Conservation (phyloP, 1,140 invertebrate species). For the Tetramorium alpestre region DNA sequence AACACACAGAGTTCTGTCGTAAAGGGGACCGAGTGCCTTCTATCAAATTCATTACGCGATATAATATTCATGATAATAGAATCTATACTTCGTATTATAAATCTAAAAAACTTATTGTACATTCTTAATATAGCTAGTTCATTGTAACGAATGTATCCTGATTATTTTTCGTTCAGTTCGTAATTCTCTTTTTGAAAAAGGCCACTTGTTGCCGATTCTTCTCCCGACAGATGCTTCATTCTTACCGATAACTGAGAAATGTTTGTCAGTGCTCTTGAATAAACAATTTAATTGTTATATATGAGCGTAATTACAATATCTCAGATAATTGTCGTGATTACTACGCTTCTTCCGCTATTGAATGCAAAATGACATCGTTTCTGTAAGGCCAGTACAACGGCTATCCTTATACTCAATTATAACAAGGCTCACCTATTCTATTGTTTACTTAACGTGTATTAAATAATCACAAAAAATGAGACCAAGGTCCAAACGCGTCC, state of each 20-base stretch:
- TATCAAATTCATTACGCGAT: conserved; percentile 73
- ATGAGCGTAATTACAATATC: conserved; percentile 13
- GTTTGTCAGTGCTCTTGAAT: background rate
- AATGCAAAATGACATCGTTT: conserved; percentile 6
- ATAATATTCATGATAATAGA: conserved; percentile 71
- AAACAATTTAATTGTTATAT: background rate
- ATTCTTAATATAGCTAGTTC: conserved; percentile 68
- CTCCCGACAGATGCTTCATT: background rate
- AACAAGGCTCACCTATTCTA: conserved; percentile 64
- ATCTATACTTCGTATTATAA: conserved; percentile 68
- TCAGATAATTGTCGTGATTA: conserved; percentile 15
- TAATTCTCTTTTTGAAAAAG: conserved; percentile 28
- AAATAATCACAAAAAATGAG: conserved; percentile 85
- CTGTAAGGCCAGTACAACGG: conserved; percentile 16
- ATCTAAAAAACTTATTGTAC: conserved; percentile 76
- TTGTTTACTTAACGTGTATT: conserved; percentile 70
- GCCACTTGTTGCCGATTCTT: conserved; percentile 47
- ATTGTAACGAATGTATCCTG: conserved; percentile 59
- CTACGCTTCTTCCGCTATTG: background rate
- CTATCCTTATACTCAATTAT: conserved; percentile 51
- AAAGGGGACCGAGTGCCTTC: conserved; percentile 86
- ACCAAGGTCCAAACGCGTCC: conserved; percentile 80
- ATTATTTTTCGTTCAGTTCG: conserved; percentile 18
- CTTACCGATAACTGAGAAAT: background rate
- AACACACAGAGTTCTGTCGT: conserved; percentile 83